Base-by-base conservation (phyloP, 2,888 invertebrate genomes). In the Megastigmus dorsalis region DNA sequence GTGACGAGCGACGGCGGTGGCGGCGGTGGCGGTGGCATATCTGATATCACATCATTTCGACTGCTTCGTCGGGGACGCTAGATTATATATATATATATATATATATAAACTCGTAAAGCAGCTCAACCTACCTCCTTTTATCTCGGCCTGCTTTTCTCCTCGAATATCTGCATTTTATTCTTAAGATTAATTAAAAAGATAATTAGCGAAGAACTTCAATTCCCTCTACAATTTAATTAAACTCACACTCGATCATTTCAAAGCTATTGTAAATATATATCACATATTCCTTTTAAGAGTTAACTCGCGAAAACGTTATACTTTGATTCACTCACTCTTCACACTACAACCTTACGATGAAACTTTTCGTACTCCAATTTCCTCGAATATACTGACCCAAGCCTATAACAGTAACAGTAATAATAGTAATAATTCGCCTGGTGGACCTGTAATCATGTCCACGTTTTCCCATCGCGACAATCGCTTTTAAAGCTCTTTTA, bases 1-100 rank as follows among this genome's bases (percentile, higher is more conserved):
- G 80, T 81, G 84, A 85, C 84, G 85, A 85, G 83, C 84, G 83
- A 80, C 82, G 80, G 81, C n/a, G 82, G 80, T 84, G 79, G 80
- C 15, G 5, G 83, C 84, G 83, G 81, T 82, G 80, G 81, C n/a
- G 82, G 80, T 84, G 79, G 80, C 15, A 9, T n/a, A n/a, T 4
- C 82, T 82, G 84, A 84, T 84, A 83, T 81, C 80, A 78, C 81
- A 79, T 82, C 80, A 79, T 80, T 79, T 66, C 52, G 33, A 5
- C n/a, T 45, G 38, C 28, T 20, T 50, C 7, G 2, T 13, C 26
- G 33, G 23, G 13, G 45, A 52, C n/a, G 20, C 33, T 7, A 23
- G 41, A 36, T 48, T 20, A 41, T 9, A 30, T 15, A 36, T 7
- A 30, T 1, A 41, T 3, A 3, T 38, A n/a, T n/a, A n/a, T n/a